Evolutionary conservation across 2,797 vertebrate species (phyloP).

Genomic region (Melanotaenia maccullochi): DNA sequence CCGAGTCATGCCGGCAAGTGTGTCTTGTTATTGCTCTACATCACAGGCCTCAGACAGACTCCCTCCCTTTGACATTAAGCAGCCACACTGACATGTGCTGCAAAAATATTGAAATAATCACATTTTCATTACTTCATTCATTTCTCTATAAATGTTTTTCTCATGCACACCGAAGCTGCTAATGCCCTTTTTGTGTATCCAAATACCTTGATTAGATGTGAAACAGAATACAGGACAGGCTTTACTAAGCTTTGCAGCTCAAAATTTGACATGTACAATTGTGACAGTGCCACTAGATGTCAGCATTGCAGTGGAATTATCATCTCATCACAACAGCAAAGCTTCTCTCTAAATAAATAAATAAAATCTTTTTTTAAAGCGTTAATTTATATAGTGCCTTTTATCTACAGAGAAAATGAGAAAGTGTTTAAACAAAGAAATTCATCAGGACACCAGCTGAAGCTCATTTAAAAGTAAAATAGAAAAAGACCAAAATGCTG

Average conservation of each 20-base stretch:
- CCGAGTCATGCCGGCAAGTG: slow-evolving; percentile 52
- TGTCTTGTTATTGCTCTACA: slow-evolving; percentile 64
- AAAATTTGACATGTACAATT: slow-evolving; percentile 31
- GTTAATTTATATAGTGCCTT: background rate
- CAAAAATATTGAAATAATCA: slow-evolving; percentile 55
- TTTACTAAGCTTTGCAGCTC: background rate
- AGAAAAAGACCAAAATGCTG: background rate
- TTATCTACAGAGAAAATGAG: background rate
- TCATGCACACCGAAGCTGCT: slow-evolving; percentile 10
- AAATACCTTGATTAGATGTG: slow-evolving; percentile 8
- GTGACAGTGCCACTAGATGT: slow-evolving; percentile 76
- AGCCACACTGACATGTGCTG: slow-evolving; percentile 55
- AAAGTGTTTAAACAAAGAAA: background rate
- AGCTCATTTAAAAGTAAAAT: background rate
- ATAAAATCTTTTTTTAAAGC: background rate
- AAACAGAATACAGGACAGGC: background rate
- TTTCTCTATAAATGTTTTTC: slow-evolving; percentile 57
- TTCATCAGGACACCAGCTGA: background rate
- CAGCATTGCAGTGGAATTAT: slow-evolving; percentile 66
- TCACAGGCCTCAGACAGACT: slow-evolving; percentile 50
- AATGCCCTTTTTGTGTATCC: slow-evolving; percentile 25
- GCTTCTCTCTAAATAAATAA: background rate
- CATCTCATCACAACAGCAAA: background rate
- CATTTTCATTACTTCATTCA: slow-evolving; percentile 60
- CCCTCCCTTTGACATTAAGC: slow-evolving; percentile 64